phyloP scores from a whole-genome alignment of 53 echinoderm and acorn worm species.

The Echinarachnius parma region DNA sequence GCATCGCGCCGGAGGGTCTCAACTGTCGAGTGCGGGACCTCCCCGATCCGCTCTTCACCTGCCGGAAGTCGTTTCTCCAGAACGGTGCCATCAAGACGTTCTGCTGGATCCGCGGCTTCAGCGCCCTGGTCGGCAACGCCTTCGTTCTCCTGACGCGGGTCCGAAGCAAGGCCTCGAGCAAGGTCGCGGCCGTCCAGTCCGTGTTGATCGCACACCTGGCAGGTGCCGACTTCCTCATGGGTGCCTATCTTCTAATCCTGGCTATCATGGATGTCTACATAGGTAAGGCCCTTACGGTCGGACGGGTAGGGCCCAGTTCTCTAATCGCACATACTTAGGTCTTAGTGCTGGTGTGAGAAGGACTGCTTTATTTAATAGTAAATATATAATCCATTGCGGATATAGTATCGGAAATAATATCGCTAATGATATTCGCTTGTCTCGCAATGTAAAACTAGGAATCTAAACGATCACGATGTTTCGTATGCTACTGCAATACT shows the following conservation, averaged over 20 bases:
- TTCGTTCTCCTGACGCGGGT: constrained; percentile 44
- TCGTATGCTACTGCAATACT: no score
- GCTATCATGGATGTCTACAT: constrained; percentile 1
- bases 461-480: no score
- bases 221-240: constrained; percentile 21
- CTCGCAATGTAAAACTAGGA: no score
- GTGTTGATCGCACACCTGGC: constrained; percentile 24
- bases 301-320: no score
- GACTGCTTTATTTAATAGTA: no score
- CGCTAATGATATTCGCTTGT: no score
- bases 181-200: constrained; percentile 12
- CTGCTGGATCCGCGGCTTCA: constrained; percentile 50
- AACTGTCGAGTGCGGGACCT: constrained; percentile 7
- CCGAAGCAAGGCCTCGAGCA: not conserved
- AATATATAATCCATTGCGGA: no score
- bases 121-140: constrained; percentile 45
- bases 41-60: constrained; percentile 35
- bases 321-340: no score
- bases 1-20: not conserved
- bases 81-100: constrained; percentile 39
- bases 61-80: constrained; percentile 36
- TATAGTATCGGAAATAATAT: no score
- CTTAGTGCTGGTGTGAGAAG: no score
- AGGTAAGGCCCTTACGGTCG: no score
- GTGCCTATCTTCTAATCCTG: constrained; percentile 7